Evolutionary conservation across 1,140 invertebrate genomes (phyloP).

Genomic region (Venturia canescens): DNA sequence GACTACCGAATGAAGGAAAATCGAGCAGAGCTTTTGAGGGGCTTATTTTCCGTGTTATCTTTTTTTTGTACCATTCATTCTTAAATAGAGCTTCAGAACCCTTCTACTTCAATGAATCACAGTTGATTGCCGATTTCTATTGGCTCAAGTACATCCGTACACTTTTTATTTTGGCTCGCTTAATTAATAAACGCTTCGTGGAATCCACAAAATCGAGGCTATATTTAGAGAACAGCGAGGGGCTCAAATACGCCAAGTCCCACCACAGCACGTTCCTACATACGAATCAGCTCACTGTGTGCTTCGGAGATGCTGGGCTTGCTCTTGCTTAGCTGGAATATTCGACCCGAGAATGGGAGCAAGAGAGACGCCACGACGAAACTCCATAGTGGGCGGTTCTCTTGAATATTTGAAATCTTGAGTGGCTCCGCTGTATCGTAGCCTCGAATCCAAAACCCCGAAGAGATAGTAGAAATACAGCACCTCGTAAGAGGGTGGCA

Average conservation of each 20-base stretch:
- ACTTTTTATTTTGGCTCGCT: too few species aligned
- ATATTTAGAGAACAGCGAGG: neutral
- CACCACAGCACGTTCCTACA: neutral
- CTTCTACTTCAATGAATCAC: too few species aligned
- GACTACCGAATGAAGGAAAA: too few species aligned
- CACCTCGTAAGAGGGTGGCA: constrained; percentile 47
- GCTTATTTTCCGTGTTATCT: too few species aligned
- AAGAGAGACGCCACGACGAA: neutral
- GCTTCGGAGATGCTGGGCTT: neutral
- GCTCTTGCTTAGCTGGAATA: neutral
- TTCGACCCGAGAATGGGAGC: neutral
- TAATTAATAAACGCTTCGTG: neutral
- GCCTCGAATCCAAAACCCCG: constrained; percentile 50
- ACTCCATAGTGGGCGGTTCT: constrained; percentile 34
- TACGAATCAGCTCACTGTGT: neutral
- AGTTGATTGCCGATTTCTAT: too few species aligned
- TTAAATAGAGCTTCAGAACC: too few species aligned
- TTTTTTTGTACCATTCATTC: too few species aligned
- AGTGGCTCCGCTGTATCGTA: constrained; percentile 58
- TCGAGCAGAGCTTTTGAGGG: too few species aligned
- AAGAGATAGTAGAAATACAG: constrained; percentile 44
- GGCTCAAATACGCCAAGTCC: neutral
- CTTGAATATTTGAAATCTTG: constrained; percentile 62
- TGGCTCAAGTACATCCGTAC: too few species aligned
- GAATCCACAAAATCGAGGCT: neutral